Evolutionary conservation across 2,797 vertebrate genomes (phyloP), one percentile per base, ranked within the genome.

Genomic region (Sebastes itinus): DNA sequence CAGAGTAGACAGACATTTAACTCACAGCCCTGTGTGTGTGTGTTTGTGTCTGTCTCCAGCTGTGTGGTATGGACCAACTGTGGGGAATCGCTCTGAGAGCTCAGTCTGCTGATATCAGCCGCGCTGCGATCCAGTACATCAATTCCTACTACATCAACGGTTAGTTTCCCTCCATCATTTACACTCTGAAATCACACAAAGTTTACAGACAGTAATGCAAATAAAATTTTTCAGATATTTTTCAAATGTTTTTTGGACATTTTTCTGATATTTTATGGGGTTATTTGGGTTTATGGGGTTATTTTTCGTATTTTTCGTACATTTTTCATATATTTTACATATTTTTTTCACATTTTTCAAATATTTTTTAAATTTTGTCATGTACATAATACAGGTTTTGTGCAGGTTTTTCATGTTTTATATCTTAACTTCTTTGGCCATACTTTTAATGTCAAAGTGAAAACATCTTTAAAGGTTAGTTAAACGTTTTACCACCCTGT

Each of bases 61-160:
- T 99, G 79, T 99, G 98, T 93, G 98, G 98, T 77, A 99, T 99
- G 98, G 98, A 99, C 93, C 98, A 99, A 64, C 96, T 99, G 89
- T 99, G 98, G 98, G 98, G 98, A 4, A 99, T 99, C 82, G 98
- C 98, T 65, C 92, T 99, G 67, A 95, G 98, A 91, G 98, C 98
- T 70, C 98, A 99, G 70, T 97, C 97, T 25, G 97, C 98, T 56
- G 98, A 99, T 80, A 99, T 99, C 94, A 99, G 98, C 92, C 96
- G 98, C 3, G 98, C 98, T 2, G 98, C 98, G 80, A 99, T 99
- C 92, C 98, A 99, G 91, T 99, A 99, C 92, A 99, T 99, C 95
- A 99, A 99, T 94, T 99, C 98, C 20, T 99, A 99, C 87, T 99
- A 99, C 87, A 99, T 99, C 94, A 99, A 99, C 3, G 98, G 98